Base-by-base conservation (phyloP, 2,888 invertebrate genomes). In the Strigamia transsilvanica region DNA sequence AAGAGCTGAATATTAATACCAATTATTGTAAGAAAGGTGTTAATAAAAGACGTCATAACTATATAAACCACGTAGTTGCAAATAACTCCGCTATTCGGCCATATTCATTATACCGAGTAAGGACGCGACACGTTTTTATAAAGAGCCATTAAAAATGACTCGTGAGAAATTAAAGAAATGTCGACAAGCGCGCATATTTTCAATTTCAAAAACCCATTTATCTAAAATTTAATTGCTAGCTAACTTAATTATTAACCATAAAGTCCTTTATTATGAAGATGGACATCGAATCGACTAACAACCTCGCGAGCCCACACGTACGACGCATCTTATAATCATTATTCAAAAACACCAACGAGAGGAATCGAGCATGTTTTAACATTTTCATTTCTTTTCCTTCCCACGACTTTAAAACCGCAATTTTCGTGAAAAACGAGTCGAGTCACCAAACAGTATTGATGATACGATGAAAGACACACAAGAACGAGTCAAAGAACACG, bases 141-240 rank as follows among this genome's bases (percentile, higher is more conserved):
- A 46, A 9, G 38, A 38, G 38, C 38, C 6, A 38, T n/a, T 46
- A 46, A 13, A 46, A 46, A 46, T n/a, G 5, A 46, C 13, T 46
- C 46, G 46, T n/a, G 46, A 46, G 46, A 46, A 66, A 21, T 23
- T 1, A 66, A 66, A 66, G 21, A 12, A 66, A n/a, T n/a, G 5
- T 3, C 6, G n/a, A 23, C 18, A 9, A 0, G 61, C 21, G 61
- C 23, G 23, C 21, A 66, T 23, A 21, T 66, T 66, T 66, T 23
- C 12, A 66, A 66, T 21, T 66, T 23, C 61, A 18, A 23, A 66
- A 51, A 66, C 61, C 7, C 61, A 66, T 66, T 66, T 66, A 66
- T 66, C 61, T 23, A 66, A 66, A 7, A 66, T 66, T 51, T 51
- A 51, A 51, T 51, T 51, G 51, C 51, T 15, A 15, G 15, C 46